Evolutionary conservation across 2,113 vertebrate genomes (phyloP).

Genomic region (Zosterops japonicus): DNA sequence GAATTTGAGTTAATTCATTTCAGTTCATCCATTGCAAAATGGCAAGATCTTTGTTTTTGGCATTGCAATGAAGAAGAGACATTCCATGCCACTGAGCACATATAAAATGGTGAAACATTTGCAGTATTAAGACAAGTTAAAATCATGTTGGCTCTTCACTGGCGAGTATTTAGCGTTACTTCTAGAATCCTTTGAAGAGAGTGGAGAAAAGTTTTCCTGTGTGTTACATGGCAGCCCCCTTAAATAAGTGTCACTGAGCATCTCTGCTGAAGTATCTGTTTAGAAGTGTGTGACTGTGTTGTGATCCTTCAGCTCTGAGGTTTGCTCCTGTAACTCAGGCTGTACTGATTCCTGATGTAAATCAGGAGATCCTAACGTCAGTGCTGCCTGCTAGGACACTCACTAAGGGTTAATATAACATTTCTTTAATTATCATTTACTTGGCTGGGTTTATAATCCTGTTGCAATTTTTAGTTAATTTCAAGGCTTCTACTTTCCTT

Average conservation of each 20-base stretch:
- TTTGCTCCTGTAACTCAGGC: not conserved
- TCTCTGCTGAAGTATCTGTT: not conserved
- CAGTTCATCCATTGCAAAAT: not conserved
- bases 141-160: not conserved
- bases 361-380: not conserved
- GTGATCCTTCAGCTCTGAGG: not conserved
- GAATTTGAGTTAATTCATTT: not conserved
- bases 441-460: not conserved
- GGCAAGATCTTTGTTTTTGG: not conserved
- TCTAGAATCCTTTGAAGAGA: not conserved
- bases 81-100: not conserved
- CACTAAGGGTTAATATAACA: not conserved
- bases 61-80: not conserved
- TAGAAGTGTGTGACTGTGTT: not conserved
- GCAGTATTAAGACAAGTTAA: not conserved
- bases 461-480: not conserved
- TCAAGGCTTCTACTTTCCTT: not conserved
- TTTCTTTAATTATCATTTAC: not conserved
- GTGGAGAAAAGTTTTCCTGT: not conserved
- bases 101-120: not conserved
- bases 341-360: not conserved
- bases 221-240: not conserved
- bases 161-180: not conserved
- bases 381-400: not conserved
- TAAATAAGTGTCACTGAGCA: not conserved